A percentile compares a stretch with the other conserved stretches of the same genome.
Conservation (phyloP, 1,140 invertebrate species). For the Bombus waltoni region DNA sequence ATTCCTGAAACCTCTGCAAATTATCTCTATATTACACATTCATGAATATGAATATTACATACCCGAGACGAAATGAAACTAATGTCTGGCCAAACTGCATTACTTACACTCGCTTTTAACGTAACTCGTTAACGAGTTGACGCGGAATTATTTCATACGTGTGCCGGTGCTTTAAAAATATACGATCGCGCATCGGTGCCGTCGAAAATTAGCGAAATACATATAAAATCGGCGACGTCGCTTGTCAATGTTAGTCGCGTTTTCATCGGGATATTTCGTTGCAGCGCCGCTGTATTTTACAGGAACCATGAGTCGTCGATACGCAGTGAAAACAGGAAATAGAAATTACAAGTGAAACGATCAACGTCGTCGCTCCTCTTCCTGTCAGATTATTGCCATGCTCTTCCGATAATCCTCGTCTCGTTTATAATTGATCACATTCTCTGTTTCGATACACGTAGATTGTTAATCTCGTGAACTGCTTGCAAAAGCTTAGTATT, state of each 20-base stretch:
- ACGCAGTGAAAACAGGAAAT: background rate
- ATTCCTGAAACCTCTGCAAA: background rate
- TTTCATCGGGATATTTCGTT: background rate
- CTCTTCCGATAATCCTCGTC: background rate
- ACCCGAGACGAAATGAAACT: background rate
- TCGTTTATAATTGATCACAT: background rate
- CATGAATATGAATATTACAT: constrained; percentile 20
- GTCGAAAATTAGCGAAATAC: background rate
- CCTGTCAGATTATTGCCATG: background rate
- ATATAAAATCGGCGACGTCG: background rate
- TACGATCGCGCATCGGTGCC: background rate
- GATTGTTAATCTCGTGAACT: background rate
- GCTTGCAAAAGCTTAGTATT: background rate
- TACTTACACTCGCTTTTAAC: background rate
- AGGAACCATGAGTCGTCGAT: constrained; percentile 6
- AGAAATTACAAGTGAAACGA: background rate
- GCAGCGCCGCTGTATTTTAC: background rate
- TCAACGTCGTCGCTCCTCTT: background rate
- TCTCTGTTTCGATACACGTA: too few relatives aligned
- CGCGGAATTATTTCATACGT: too few relatives aligned
- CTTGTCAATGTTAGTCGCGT: constrained; percentile 2
- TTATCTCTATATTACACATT: background rate
- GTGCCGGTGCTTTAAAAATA: background rate
- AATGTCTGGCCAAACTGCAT: background rate
- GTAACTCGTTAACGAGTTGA: background rate